Conservation (phyloP, 2,888 invertebrate genomes). For the Tenthredo amoena region DNA sequence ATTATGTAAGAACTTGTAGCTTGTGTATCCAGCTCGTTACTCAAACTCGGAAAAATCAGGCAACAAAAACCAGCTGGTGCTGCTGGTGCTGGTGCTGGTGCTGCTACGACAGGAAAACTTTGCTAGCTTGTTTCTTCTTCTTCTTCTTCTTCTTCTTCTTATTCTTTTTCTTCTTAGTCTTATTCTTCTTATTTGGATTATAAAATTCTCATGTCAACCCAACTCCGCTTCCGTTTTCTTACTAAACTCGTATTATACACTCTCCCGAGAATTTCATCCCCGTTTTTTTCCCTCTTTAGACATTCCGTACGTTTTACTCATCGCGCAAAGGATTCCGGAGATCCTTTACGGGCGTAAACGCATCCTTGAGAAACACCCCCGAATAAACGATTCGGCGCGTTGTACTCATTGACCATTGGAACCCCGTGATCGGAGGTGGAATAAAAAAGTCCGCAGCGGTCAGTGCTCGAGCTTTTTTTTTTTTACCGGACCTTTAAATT, state of each 20-base stretch:
- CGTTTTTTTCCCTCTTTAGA: neutral
- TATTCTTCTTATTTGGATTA: neutral
- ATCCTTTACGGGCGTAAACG: neutral
- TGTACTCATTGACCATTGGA: neutral
- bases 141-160: neutral
- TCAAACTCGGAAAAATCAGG: slow-evolving; percentile 58
- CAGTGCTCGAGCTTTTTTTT: neutral
- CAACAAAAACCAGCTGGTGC: neutral
- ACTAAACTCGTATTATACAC: slow-evolving; percentile 1
- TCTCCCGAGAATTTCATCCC: slow-evolving; percentile 9
- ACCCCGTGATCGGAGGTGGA: neutral
- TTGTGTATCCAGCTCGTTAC: slow-evolving; percentile 61
- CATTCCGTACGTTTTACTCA: neutral
- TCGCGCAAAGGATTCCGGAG: neutral
- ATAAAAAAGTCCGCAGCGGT: neutral
- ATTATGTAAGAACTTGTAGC: slow-evolving; percentile 61
- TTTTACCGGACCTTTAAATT: slow-evolving; percentile 3
- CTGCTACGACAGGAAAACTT: neutral
- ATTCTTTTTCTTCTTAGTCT: neutral
- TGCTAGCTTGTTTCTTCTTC: neutral
- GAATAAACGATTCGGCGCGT: neutral
- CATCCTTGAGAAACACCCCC: neutral
- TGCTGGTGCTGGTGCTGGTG: neutral
- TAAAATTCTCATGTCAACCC: slow-evolving; percentile 47
- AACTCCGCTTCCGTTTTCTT: slow-evolving; percentile 7